phyloP scores from a whole-genome alignment of 2,797 vertebrate genomes.

The Coregonus ussuriensis region DNA sequence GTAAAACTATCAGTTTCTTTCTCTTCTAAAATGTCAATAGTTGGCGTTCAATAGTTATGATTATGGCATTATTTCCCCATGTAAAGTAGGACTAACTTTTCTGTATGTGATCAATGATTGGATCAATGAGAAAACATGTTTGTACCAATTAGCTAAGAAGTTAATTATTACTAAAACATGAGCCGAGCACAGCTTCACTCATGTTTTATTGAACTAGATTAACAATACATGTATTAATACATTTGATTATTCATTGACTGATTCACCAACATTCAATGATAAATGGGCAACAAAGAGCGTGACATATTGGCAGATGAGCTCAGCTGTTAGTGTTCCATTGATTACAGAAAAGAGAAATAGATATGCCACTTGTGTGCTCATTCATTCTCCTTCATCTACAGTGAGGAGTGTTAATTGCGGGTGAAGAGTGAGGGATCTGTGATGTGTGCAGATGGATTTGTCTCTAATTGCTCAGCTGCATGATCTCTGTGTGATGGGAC shows the following conservation, averaged over 20 bases:
- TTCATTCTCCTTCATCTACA: not conserved
- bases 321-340: not conserved
- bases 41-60: not conserved
- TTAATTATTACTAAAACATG: not conserved
- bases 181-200: not conserved
- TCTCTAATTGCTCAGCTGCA: slow-evolving; percentile 44
- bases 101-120: not conserved
- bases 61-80: not conserved
- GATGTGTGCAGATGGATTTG: slow-evolving; percentile 26
- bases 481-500: not conserved
- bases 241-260: not conserved
- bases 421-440: slow-evolving; percentile 18
- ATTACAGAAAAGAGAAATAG: slow-evolving; percentile 6
- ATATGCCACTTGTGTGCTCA: not conserved
- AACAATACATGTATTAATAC: not conserved
- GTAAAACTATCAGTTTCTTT: not conserved
- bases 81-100: not conserved
- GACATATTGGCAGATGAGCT: slow-evolving; percentile 18
- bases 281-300: not conserved
- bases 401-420: slow-evolving; percentile 31
- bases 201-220: not conserved
- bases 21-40: not conserved
- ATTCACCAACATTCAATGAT: not conserved
- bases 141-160: not conserved
- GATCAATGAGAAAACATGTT: not conserved